phyloP scores from a whole-genome alignment of 2,113 vertebrate species.

The Galbula dea region DNA sequence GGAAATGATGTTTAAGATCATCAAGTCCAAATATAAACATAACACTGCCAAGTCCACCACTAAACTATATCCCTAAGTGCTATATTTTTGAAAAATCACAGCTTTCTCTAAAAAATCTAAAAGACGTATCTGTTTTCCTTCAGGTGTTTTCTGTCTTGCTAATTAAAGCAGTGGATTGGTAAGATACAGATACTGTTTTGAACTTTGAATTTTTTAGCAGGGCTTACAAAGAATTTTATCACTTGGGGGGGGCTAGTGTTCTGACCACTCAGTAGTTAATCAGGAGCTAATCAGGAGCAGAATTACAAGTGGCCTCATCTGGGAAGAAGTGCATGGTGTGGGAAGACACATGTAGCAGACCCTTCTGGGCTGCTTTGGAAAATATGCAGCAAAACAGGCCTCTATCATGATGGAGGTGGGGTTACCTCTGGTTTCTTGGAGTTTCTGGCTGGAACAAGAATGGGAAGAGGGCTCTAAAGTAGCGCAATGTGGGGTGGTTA shows the following conservation, averaged over 20 bases:
- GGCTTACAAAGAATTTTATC: neutral
- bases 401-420: neutral
- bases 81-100: neutral
- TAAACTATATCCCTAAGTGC: neutral
- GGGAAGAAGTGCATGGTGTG: accelerated
- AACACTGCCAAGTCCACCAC: neutral
- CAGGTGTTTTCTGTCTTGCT: neutral
- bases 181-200: neutral
- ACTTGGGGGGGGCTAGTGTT: neutral
- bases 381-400: accelerated
- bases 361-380: neutral
- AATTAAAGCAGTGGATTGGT: neutral
- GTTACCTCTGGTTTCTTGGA: neutral
- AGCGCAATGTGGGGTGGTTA: accelerated
- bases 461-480: neutral
- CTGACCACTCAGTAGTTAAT: neutral
- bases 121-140: neutral
- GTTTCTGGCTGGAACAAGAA: neutral
- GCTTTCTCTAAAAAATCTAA: neutral
- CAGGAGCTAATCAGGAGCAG: neutral
- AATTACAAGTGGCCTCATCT: neutral
- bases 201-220: neutral
- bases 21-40: neutral
- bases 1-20: neutral
- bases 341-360: neutral